Evolutionary conservation across 2,113 vertebrate species (phyloP).

Genomic region (Verasper variegatus): DNA sequence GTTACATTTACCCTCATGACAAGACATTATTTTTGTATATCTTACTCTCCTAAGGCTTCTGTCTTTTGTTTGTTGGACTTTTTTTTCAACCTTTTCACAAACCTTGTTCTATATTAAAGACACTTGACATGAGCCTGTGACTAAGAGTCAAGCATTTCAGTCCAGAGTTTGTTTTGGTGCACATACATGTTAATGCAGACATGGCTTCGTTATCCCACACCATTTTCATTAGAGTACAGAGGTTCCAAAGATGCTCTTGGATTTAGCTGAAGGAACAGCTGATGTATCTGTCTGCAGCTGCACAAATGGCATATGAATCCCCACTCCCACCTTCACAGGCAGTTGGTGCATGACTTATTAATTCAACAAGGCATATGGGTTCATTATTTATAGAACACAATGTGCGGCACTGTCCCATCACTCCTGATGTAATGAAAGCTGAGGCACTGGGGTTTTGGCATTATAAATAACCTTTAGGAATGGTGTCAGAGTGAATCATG

Average conservation of each 20-base stretch:
- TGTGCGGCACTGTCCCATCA: neutral
- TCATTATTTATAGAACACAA: constrained; percentile 45
- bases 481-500: constrained; percentile 9
- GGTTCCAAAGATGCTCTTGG: neutral
- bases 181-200: constrained; percentile 3
- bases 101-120: neutral
- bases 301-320: constrained; percentile 18
- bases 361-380: constrained; percentile 40
- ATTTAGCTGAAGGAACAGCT: neutral
- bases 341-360: constrained; percentile 42
- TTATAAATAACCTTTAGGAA: constrained; percentile 28
- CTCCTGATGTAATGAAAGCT: constrained; percentile 23
- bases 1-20: too few species aligned
- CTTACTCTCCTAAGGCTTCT: too few species aligned
- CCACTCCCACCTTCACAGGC: neutral
- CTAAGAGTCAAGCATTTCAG: neutral
- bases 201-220: neutral
- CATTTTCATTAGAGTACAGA: neutral
- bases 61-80: too few species aligned
- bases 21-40: too few species aligned
- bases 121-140: neutral
- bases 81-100: too few species aligned
- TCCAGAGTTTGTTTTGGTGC: neutral
- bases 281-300: constrained; percentile 15
- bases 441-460: constrained; percentile 7